Evolutionary conservation across 2,113 vertebrate genomes (phyloP).

Genomic region (Microtus oregoni): DNA sequence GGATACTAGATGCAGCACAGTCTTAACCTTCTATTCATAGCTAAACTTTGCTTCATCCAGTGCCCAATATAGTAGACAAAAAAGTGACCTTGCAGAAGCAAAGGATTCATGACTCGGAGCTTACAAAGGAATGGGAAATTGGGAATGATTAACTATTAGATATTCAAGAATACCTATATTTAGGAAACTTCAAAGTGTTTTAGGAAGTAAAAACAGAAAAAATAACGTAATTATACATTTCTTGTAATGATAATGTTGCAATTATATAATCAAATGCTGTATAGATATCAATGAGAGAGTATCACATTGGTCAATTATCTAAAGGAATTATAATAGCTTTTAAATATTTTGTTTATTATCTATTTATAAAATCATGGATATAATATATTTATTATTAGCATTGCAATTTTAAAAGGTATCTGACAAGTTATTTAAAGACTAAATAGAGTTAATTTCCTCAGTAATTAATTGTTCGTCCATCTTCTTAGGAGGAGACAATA

Average conservation of each 20-base stretch:
- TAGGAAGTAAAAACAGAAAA: background rate
- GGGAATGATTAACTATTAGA: too few relatives aligned
- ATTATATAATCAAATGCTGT: background rate
- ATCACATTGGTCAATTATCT: too few relatives aligned
- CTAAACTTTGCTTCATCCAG: background rate
- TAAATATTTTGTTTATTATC: background rate
- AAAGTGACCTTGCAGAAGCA: background rate
- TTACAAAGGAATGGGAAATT: background rate
- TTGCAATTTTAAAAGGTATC: background rate
- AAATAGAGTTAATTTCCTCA: background rate
- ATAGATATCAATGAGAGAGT: background rate
- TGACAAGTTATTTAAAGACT: background rate
- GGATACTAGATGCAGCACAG: background rate
- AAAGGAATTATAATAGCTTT: too few relatives aligned
- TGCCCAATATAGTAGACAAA: accelerated
- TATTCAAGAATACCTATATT: background rate
- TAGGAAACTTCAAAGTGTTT: background rate
- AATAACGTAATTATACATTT: background rate
- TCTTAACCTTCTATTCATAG: background rate
- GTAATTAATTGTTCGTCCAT: background rate
- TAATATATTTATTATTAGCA: background rate
- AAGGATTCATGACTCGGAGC: background rate
- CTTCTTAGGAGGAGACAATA: background rate
- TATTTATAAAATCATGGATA: background rate
- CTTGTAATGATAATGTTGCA: background rate